Percentiles rank a stretch among this genome's conserved stretches.
phyloP scores from a whole-genome alignment of 2,797 vertebrate genomes.

The Rhincodon typus region DNA sequence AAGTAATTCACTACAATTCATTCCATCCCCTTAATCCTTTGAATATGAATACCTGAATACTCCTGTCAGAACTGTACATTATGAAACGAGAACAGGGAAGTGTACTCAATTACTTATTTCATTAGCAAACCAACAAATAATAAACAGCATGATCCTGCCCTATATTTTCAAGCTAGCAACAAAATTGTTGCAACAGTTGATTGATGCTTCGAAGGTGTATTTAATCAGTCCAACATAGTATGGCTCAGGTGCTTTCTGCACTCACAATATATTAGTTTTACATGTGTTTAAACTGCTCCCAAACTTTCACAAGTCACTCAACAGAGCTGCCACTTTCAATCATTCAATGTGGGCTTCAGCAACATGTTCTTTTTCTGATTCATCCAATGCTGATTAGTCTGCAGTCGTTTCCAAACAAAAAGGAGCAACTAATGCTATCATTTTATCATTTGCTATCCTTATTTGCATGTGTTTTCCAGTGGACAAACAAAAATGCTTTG shows the following conservation, averaged over 20 bases:
- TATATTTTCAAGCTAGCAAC: neutral
- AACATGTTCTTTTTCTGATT: neutral
- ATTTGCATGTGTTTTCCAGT: neutral
- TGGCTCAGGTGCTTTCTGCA: neutral
- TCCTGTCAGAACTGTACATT: too few relatives aligned
- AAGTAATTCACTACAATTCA: neutral
- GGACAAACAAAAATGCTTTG: neutral
- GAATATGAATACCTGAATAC: neutral
- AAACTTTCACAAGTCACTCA: neutral
- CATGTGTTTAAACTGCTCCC: neutral
- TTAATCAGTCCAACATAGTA: neutral
- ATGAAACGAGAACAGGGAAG: neutral
- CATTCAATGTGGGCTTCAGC: neutral
- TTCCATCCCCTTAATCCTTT: neutral
- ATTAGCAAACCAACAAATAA: neutral
- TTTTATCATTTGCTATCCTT: neutral
- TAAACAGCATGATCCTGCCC: neutral
- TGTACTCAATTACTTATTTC: neutral
- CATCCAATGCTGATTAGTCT: neutral
- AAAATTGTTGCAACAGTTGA: neutral
- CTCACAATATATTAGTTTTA: too few relatives aligned
- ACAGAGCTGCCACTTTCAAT: constrained; percentile 29
- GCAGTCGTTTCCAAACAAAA: neutral
- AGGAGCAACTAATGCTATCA: neutral
- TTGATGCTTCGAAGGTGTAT: neutral